Evolutionary conservation across 1,140 invertebrate species (phyloP).

Genomic region (Drosophila erecta): DNA sequence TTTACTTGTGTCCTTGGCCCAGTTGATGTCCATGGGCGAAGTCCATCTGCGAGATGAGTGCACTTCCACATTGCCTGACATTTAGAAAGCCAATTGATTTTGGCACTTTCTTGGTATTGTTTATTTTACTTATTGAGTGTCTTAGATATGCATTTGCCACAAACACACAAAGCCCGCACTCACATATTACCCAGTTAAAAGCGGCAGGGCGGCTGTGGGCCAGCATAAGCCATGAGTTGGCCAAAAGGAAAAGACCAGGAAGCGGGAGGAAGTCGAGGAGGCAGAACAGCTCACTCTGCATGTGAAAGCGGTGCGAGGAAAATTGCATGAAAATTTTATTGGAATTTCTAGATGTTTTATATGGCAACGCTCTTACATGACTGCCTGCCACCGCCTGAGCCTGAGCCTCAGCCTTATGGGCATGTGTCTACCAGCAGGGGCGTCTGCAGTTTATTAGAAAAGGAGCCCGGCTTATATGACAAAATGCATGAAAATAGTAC

Average conservation of each 20-base stretch:
- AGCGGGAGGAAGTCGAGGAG: not conserved
- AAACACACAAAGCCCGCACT: conserved; percentile 19
- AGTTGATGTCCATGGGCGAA: conserved; percentile 9
- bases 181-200: not conserved
- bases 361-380: conserved; percentile 64
- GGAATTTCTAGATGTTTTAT: conserved; percentile 69
- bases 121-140: conserved; percentile 69
- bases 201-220: not conserved
- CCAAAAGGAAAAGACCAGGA: conserved; percentile 24
- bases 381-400: conserved; percentile 56
- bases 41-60: conserved; percentile 27
- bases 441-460: too few species aligned
- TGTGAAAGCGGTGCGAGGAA: conserved; percentile 49
- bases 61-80: conserved; percentile 43
- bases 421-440: conserved; percentile 17
- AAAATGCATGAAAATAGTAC: too few species aligned
- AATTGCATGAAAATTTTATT: conserved; percentile 70
- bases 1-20: conserved; percentile 39
- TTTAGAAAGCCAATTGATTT: conserved; percentile 66
- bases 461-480: not conserved
- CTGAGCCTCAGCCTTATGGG: conserved; percentile 31
- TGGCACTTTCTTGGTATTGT: conserved; percentile 67
- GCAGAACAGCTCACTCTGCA: conserved; percentile 35
- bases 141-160: conserved; percentile 60
- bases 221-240: conserved; percentile 54